Percentiles rank a stretch among this genome's conserved stretches.
These are phyloP conservation scores for Lampropteryx suffumata DNA, from an alignment of 2,888 invertebrate species.

Conservation along the genomic window DNA sequence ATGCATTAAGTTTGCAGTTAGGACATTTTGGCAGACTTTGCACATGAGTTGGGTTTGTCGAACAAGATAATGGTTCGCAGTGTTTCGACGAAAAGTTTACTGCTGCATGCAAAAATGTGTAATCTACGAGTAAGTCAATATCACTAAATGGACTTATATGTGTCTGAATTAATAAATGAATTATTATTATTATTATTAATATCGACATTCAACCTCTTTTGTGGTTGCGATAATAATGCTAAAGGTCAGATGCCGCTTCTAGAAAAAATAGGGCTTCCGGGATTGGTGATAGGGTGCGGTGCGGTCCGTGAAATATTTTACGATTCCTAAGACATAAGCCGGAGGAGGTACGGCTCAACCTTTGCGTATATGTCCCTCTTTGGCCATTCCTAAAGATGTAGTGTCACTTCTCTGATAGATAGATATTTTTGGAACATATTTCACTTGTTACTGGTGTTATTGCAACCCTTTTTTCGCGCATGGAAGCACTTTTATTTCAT, in stretches of 20 bases:
- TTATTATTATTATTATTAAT: too few relatives aligned
- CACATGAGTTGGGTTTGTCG: too few relatives aligned
- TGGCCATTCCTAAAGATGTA: conserved; percentile 66
- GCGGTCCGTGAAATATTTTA: conserved; percentile 76
- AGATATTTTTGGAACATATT: conserved; percentile 32
- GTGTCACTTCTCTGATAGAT: conserved; percentile 38
- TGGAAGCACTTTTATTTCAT: conserved; percentile 1
- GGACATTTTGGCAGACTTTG: too few relatives aligned
- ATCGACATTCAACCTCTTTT: too few relatives aligned
- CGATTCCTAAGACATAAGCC: conserved; percentile 73
- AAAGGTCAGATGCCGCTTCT: conserved; percentile 38
- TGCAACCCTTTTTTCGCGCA: conserved; percentile 19
- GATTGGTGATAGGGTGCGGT: conserved; percentile 45
- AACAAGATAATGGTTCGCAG: too few relatives aligned
- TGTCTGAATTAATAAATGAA: too few relatives aligned
- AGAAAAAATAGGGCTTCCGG: conserved; percentile 39
- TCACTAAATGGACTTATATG: too few relatives aligned
- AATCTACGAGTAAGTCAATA: too few relatives aligned
- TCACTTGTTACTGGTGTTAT: conserved; percentile 26
- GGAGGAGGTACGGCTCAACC: conserved; percentile 57
- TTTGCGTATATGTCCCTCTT: conserved; percentile 65
- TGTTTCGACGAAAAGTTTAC: too few relatives aligned
- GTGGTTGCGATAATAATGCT: too few relatives aligned
- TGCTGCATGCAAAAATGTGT: too few relatives aligned
- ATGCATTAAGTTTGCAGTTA: too few relatives aligned